Base-by-base conservation (phyloP, 2,797 vertebrate genomes). In the Synaphobranchus kaupii region DNA sequence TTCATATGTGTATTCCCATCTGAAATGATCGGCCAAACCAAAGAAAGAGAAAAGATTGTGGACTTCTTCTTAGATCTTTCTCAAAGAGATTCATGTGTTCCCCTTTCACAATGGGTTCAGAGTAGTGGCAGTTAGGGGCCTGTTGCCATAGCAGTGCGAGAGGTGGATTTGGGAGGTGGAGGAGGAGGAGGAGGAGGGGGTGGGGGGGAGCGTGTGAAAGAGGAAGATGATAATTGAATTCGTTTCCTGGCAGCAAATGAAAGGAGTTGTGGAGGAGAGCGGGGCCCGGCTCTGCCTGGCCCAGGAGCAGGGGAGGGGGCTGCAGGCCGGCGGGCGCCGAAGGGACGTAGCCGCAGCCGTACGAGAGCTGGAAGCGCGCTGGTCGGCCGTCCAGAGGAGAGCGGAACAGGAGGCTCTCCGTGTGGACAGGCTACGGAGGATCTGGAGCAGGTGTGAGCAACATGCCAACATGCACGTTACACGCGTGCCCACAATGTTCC, bases 371-470 rank as follows among this genome's bases (percentile, higher is more conserved):
- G 96, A 97, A 90, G 93, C 94, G 0, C 93, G 94, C 52, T 97
- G 97, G 96, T 90, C 91, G 52, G 90, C 89, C 28, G 89, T 98
- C 87, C 93, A 91, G 86, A 94, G 90, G 93, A 97, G 90, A 89
- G 90, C 94, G 87, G 95, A 96, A 86, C 93, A 92, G 0, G 94
- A 96, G 34, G 90, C 93, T 4, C 92, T 92, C 34, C 88, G 88
- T 20, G 86, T 92, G 15, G 94, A 95, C 0, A 95, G 91, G 0
- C 93, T 94, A 1, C 93, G 95, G 89, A 96, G 92, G 85, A 95
- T 97, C 54, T 93, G 94, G 89, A 89, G 34, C 89, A 95, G 94
- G 96, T 97, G 92, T 96, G 96, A 94, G 93, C 80, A 54, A 28
- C 44, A n/a, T 31, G 68, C 22, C 54, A 34, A 73, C 8, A 28